These are phyloP conservation scores for Drosophila micromelanica DNA, from an alignment of 1,140 invertebrate genomes.

Conservation along the genomic window DNA sequence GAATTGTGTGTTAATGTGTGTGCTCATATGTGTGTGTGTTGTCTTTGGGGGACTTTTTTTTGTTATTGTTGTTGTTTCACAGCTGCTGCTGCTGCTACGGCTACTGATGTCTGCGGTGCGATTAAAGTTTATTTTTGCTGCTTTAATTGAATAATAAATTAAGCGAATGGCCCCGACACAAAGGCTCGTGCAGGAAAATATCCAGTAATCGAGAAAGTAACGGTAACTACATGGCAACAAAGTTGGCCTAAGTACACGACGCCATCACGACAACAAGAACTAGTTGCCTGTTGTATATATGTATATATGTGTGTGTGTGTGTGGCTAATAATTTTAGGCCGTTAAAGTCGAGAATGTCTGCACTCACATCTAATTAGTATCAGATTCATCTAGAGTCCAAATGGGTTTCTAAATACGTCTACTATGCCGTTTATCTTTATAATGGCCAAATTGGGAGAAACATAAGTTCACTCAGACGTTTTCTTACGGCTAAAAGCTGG, in stretches of 20 bases:
- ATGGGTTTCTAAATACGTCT: slow-evolving; percentile 12
- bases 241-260: slow-evolving; percentile 24
- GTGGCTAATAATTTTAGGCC: slow-evolving; percentile 2
- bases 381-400: slow-evolving; percentile 34
- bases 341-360: slow-evolving; percentile 17
- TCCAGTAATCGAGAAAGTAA: slow-evolving; percentile 42
- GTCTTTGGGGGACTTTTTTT: slow-evolving; percentile 39
- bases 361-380: slow-evolving; percentile 30
- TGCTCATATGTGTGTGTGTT: slow-evolving; percentile 22
- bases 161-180: slow-evolving; percentile 60
- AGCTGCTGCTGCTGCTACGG: slow-evolving; percentile 8
- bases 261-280: slow-evolving; percentile 23
- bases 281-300: slow-evolving; percentile 4
- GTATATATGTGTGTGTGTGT: neutral
- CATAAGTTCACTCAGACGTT: neutral
- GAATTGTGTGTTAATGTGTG: slow-evolving; percentile 19
- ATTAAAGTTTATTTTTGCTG: slow-evolving; percentile 79
- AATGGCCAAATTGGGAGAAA: neutral
- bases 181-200: slow-evolving; percentile 35
- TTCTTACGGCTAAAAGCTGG: neutral
- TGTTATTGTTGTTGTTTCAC: slow-evolving; percentile 47
- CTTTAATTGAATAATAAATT: slow-evolving; percentile 82
- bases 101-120: slow-evolving; percentile 67
- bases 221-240: slow-evolving; percentile 24
- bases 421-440: slow-evolving; percentile 2